Conservation (phyloP, 2,888 invertebrate genomes). For the Cheilosia urbana region DNA sequence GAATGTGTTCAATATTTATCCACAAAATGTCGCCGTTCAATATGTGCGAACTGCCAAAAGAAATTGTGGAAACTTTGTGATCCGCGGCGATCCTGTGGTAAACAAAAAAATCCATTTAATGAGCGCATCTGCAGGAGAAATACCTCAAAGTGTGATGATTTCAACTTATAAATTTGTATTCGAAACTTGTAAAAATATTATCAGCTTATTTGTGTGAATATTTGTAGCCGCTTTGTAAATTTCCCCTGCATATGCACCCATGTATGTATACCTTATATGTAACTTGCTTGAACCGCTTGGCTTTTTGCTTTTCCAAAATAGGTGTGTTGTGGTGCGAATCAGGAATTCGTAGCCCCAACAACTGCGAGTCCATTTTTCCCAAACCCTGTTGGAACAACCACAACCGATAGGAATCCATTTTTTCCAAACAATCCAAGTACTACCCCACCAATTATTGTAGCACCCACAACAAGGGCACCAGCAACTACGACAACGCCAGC, state of each 20-base stretch:
- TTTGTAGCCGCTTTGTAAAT: constrained; percentile 28
- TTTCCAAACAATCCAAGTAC: constrained; percentile 34
- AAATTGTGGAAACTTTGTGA: constrained; percentile 80
- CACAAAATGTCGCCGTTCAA: constrained; percentile 78
- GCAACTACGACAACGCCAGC: constrained; percentile 51
- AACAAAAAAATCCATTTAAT: constrained; percentile 44
- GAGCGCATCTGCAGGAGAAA: constrained; percentile 46
- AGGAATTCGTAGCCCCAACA: constrained; percentile 24
- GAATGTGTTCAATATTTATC: constrained; percentile 78
- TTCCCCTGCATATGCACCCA: constrained; percentile 30
- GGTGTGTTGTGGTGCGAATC: constrained; percentile 79
- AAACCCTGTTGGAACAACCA: constrained; percentile 39
- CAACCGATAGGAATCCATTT: constrained; percentile 28
- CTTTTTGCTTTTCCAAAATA: constrained; percentile 56
- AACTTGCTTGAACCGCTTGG: constrained; percentile 38
- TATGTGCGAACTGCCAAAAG: constrained; percentile 80
- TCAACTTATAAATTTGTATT: not conserved
- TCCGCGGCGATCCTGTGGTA: constrained; percentile 82
- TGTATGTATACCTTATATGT: not conserved
- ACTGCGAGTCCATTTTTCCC: constrained; percentile 22
- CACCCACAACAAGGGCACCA: constrained; percentile 11
- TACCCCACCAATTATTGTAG: constrained; percentile 37
- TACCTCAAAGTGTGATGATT: constrained; percentile 15
- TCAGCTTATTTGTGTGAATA: not conserved
- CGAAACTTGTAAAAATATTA: not conserved